Evolutionary conservation across 2,888 invertebrate species (phyloP).

Genomic region (Xylota sylvarum): DNA sequence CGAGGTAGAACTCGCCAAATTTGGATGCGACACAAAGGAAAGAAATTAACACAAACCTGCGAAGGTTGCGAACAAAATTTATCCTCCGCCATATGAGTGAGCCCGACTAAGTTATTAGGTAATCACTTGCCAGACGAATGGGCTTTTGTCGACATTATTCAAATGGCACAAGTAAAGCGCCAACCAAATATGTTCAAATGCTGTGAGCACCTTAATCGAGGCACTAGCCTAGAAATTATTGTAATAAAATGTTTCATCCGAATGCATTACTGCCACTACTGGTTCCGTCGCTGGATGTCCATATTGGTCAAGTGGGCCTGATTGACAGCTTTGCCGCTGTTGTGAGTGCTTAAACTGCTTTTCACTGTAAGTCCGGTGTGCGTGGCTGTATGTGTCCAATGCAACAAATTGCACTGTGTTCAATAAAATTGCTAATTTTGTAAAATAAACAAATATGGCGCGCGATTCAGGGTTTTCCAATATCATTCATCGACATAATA

Average conservation of each 20-base stretch:
- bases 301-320: constrained; percentile 63
- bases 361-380: constrained; percentile 4
- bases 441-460: constrained; percentile 69
- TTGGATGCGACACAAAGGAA: constrained; percentile 39
- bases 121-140: constrained; percentile 62
- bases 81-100: not conserved
- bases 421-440: constrained; percentile 62
- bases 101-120: constrained; percentile 16
- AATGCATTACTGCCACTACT: constrained; percentile 41
- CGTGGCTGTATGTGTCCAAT: constrained; percentile 39
- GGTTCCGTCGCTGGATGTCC: constrained; percentile 67
- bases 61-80: constrained; percentile 28
- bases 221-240: constrained; percentile 73
- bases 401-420: constrained; percentile 59
- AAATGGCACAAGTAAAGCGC: constrained; percentile 54
- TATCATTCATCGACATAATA: constrained; percentile 24
- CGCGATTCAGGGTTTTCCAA: constrained; percentile 54
- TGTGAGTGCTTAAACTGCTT: constrained; percentile 28
- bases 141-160: constrained; percentile 49
- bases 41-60: constrained; percentile 28
- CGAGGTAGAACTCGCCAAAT: constrained; percentile 56
- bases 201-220: constrained; percentile 58
- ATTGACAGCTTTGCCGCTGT: constrained; percentile 68
- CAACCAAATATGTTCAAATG: constrained; percentile 61
- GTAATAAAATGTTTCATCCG: constrained; percentile 62